Conservation (phyloP, 2,113 vertebrate species). For the Ellobius talpinus region DNA sequence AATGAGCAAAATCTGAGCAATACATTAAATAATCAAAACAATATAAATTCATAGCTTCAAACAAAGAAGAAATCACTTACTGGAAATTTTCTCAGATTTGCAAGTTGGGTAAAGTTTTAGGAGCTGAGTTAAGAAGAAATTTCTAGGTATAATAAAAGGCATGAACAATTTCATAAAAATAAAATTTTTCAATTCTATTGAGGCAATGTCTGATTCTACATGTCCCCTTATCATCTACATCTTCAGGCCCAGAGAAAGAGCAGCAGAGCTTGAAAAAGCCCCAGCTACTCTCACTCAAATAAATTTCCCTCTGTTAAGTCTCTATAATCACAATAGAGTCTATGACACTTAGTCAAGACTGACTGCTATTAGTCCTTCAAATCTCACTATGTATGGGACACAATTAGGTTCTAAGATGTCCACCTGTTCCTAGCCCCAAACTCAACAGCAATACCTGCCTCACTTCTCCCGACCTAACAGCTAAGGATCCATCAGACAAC, state of each 20-base stretch:
- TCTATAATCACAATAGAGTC: background rate
- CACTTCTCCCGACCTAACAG: background rate
- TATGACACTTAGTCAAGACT: background rate
- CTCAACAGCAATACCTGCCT: background rate
- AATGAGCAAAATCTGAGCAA: background rate
- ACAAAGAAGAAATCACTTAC: background rate
- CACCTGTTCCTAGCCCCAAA: background rate
- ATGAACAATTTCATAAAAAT: background rate
- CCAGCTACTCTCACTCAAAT: background rate
- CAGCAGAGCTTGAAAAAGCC: background rate
- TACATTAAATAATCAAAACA: background rate
- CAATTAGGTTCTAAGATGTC: background rate
- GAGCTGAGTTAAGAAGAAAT: background rate
- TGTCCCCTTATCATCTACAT: background rate
- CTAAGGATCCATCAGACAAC: background rate
- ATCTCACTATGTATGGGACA: background rate
- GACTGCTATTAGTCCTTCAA: background rate
- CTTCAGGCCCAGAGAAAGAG: background rate
- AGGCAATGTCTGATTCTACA: background rate
- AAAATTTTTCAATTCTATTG: background rate
- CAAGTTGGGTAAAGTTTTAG: background rate
- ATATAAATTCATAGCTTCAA: background rate
- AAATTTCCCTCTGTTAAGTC: background rate
- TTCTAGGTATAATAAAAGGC: background rate
- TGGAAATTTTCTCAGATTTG: background rate